These are phyloP conservation scores for Zosterops hypoxanthus DNA, from an alignment of 2,113 vertebrate species.

Conservation along the genomic window DNA sequence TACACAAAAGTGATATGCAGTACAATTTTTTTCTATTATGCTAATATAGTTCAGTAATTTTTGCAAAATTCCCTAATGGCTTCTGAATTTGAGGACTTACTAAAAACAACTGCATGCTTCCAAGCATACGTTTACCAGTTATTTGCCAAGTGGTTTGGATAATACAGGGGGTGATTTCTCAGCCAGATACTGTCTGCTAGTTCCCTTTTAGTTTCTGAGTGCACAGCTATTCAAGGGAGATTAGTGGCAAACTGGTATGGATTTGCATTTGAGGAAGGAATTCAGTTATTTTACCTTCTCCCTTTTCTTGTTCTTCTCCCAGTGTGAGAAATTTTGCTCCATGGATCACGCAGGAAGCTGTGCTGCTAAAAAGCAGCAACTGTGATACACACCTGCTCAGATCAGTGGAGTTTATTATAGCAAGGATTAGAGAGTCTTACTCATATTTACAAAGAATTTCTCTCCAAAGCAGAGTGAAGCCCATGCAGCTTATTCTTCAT, in stretches of 20 bases:
- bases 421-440: conserved; percentile 27
- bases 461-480: conserved; percentile 35
- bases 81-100: conserved; percentile 23
- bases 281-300: not conserved
- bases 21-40: conserved; percentile 11
- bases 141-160: not conserved
- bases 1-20: not conserved
- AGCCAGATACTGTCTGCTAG: not conserved
- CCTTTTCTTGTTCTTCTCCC: not conserved
- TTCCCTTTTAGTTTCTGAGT: not conserved
- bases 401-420: conserved; percentile 25
- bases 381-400: conserved; percentile 35
- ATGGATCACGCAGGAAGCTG: not conserved
- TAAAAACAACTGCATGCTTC: not conserved
- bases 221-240: not conserved
- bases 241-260: not conserved
- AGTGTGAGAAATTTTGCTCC: not conserved
- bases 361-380: conserved; percentile 16
- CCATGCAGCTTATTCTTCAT: conserved; percentile 19
- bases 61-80: not conserved
- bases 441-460: conserved; percentile 64
- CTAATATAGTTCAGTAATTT: conserved; percentile 20
- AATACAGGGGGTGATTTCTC: not conserved
- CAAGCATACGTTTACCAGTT: not conserved
- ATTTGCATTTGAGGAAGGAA: conserved; percentile 7